Conservation (phyloP, 2,888 invertebrate genomes). For the Sarcophaga variegata region DNA sequence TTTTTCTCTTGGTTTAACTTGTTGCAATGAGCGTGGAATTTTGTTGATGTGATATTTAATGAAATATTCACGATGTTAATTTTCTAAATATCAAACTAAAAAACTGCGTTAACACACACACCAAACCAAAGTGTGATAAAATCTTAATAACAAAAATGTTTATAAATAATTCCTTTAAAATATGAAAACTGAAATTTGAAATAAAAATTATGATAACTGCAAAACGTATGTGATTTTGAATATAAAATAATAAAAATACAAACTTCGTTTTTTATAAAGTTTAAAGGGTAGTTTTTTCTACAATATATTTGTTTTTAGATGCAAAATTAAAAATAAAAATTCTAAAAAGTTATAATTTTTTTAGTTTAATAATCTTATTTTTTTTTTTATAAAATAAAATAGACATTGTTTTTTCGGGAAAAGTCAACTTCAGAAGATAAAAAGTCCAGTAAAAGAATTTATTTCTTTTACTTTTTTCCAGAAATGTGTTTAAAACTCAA, state of each 20-base stretch:
- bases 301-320: constrained; percentile 52
- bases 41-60: constrained; percentile 38
- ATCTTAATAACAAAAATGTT: constrained; percentile 34
- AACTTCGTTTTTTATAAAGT: constrained; percentile 48
- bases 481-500: constrained; percentile 64
- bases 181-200: constrained; percentile 4
- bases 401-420: constrained; percentile 16
- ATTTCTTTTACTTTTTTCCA: constrained; percentile 31
- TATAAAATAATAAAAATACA: constrained; percentile 24
- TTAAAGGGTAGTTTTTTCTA: constrained; percentile 51
- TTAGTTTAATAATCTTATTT: constrained; percentile 41
- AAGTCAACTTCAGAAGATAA: constrained; percentile 47
- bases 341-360: constrained; percentile 51
- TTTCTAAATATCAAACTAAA: not conserved
- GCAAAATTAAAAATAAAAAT: constrained; percentile 52
- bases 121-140: constrained; percentile 19
- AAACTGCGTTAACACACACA: constrained; percentile 15
- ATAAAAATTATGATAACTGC: constrained; percentile 42
- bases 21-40: constrained; percentile 52
- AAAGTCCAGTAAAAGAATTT: constrained; percentile 54
- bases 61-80: not conserved
- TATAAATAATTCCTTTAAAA: not conserved
- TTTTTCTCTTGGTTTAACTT: constrained; percentile 47
- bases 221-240: constrained; percentile 42
- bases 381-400: constrained; percentile 58